Evolutionary conservation across 2,888 invertebrate genomes (phyloP).

Genomic region (Calliscelio sp.): DNA sequence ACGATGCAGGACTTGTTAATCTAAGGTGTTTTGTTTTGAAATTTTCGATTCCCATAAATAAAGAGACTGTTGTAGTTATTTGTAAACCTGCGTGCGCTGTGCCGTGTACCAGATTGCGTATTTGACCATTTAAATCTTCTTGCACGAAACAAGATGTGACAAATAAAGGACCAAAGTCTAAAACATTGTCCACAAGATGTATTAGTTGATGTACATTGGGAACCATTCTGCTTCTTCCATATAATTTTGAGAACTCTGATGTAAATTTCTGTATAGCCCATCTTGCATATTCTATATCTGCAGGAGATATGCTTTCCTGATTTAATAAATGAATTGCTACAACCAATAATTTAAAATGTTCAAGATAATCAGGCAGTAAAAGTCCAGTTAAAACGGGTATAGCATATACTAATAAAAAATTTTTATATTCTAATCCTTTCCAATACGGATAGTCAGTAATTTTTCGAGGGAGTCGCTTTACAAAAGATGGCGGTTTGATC

Average conservation of each 20-base stretch:
- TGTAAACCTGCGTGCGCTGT: neutral
- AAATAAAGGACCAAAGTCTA: slow-evolving; percentile 6
- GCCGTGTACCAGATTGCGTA: neutral
- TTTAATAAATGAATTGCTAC: neutral
- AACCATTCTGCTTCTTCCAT: neutral
- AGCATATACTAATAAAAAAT: slow-evolving; percentile 1
- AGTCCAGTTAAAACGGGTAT: neutral
- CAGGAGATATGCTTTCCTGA: neutral
- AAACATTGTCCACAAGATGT: neutral
- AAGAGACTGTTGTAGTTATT: neutral
- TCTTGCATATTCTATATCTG: neutral
- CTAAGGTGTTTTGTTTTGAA: neutral
- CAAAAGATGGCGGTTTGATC: slow-evolving; percentile 16
- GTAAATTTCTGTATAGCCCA: neutral
- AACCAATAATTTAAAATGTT: neutral
- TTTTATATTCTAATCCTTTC: slow-evolving; percentile 26
- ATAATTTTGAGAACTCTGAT: neutral
- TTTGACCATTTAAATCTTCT: slow-evolving; percentile 12
- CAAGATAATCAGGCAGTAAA: neutral
- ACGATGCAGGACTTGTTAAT: neutral
- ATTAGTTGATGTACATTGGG: slow-evolving; percentile 5
- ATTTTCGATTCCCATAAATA: neutral
- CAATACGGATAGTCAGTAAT: slow-evolving; percentile 6
- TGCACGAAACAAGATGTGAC: neutral
- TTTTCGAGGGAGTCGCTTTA: slow-evolving; percentile 7